phyloP scores from a whole-genome alignment of 2,888 invertebrate genomes.

The Heliconius ismenius region DNA sequence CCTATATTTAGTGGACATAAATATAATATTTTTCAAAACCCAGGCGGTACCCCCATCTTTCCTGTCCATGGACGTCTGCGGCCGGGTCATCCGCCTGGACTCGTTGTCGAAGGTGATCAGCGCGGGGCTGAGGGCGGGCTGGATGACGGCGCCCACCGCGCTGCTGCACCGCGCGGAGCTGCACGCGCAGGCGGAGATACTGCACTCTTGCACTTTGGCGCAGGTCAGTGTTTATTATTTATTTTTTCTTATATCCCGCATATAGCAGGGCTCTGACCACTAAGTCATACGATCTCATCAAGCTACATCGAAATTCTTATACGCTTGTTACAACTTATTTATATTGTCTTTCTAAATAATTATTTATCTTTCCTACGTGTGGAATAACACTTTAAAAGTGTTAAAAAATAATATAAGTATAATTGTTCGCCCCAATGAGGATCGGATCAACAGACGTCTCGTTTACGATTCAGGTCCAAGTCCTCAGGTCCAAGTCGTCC shows the following conservation, averaged over 20 bases:
- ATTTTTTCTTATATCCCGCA: background rate
- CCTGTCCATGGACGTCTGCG: conserved; percentile 87
- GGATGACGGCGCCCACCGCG: conserved; percentile 86
- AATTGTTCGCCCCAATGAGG: no score
- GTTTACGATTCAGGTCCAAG: no score
- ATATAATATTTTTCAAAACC: background rate
- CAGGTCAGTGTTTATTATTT: conserved; percentile 51
- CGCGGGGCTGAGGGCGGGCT: conserved; percentile 87
- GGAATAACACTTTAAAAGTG: no score
- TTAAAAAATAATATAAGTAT: no score
- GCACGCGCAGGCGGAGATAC: conserved; percentile 86
- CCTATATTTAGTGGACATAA: no score
- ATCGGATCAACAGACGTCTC: no score
- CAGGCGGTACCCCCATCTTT: conserved; percentile 84
- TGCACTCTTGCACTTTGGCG: conserved; percentile 63
- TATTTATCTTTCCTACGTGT: no score
- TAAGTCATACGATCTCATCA: no score
- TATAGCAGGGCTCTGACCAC: background rate
- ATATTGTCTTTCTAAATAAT: no score
- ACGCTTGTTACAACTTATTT: no score
- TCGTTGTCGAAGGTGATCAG: conserved; percentile 89
- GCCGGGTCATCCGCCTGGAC: conserved; percentile 88
- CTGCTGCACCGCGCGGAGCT: conserved; percentile 84
- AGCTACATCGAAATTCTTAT: no score
- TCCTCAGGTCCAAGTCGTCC: no score